Base-by-base conservation (phyloP, 1,140 invertebrate species). In the Solen grandis region DNA sequence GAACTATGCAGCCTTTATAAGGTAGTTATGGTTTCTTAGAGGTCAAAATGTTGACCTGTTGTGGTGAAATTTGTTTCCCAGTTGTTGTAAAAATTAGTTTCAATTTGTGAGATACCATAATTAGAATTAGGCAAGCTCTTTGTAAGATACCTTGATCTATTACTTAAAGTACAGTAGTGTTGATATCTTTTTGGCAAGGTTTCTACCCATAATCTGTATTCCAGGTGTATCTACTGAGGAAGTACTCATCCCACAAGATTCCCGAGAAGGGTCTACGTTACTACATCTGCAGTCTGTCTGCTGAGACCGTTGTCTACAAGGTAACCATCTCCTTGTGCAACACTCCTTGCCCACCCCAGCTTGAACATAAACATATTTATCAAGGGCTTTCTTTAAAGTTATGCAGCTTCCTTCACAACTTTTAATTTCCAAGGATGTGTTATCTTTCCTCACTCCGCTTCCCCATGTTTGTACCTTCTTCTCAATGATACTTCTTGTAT, bases 271-370 rank as follows among this genome's bases (percentile, higher is more conserved):
- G 96, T 5, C 94, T 96, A 13, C 94, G 97, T 62, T 99, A 98
- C 93, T 99, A 99, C 92, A 97, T 99, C 88, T 99, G 98, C 93
- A 99, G 97, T 38, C 93, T 99, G 65, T 99, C 97, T 27, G 92
- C 96, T 59, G 95, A 95, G 73, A 98, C 96, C 5, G 93, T 99
- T 70, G 97, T 99, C 14, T 99, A 99, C 94, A 99, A 99, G 91
- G 94, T 94, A 85, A 80, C 78, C 16, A 33, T 16, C 16, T 72
- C 3, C 57, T 14, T 27, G 13, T 5, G 27, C 5, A 36, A 13
- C 13, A 65, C 14, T 65, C 33, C 25, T 13, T 13, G 14, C n/a
- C n/a, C n/a, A n/a, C n/a, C n/a, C n/a, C n/a, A n/a, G n/a, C n/a
- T n/a, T n/a, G n/a, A n/a, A n/a, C n/a, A n/a, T n/a, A n/a, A n/a